Conservation (phyloP, 2,888 invertebrate species). For the Linhomoeus sp. region DNA sequence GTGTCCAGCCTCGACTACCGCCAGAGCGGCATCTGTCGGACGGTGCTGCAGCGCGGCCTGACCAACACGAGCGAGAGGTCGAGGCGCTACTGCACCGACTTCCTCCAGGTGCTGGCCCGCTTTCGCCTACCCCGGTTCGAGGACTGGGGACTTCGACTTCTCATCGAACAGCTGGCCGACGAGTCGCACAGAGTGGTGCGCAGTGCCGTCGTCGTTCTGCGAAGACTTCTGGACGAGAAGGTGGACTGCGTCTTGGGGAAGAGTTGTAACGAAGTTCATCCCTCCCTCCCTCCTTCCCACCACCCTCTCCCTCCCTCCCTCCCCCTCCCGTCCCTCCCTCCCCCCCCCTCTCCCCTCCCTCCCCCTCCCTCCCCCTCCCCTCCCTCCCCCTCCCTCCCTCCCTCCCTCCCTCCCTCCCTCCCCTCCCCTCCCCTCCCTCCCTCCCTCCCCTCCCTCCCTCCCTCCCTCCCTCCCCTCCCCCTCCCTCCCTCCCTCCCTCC, state of each 20-base stretch:
- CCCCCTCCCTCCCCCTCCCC: too few relatives aligned
- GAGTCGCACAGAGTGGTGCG: conserved; percentile 53
- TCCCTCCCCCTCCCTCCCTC: too few relatives aligned
- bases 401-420: too few relatives aligned
- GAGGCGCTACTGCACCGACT: conserved; percentile 67
- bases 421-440: too few relatives aligned
- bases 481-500: too few relatives aligned
- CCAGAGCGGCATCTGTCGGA: conserved; percentile 30
- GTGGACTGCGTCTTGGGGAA: background rate
- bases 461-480: too few relatives aligned
- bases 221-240: conserved; percentile 41
- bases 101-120: conserved; percentile 61
- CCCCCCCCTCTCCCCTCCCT: too few relatives aligned
- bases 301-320: too few relatives aligned
- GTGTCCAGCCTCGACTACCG: conserved; percentile 72
- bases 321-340: too few relatives aligned
- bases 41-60: conserved; percentile 35
- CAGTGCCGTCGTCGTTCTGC: conserved; percentile 58
- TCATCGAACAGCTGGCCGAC: conserved; percentile 64
- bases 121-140: conserved; percentile 44
- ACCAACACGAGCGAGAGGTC: conserved; percentile 33
- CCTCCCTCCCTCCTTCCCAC: too few relatives aligned
- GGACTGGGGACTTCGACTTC: conserved; percentile 60
- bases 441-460: too few relatives aligned
- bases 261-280: too few relatives aligned